phyloP scores from a whole-genome alignment of 1,140 invertebrate genomes.

The Adoxophyes honmai region DNA sequence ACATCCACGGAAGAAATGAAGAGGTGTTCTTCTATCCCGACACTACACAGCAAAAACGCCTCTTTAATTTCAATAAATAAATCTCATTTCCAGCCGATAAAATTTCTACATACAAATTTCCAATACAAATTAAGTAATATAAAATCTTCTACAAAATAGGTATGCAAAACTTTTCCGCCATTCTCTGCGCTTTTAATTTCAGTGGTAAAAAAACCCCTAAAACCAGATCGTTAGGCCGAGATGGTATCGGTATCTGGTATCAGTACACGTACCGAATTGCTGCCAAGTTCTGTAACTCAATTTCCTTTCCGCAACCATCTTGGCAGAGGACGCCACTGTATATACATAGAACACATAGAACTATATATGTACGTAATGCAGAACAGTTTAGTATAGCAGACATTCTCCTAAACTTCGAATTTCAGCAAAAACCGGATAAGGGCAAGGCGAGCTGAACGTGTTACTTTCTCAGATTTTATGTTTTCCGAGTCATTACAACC shows the following conservation, averaged over 20 bases:
- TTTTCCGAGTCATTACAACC: too few relatives aligned
- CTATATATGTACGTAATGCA: too few relatives aligned
- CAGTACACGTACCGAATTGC: neutral
- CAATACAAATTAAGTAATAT: neutral
- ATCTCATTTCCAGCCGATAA: neutral
- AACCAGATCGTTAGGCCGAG: neutral
- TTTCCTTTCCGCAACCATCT: constrained; percentile 1
- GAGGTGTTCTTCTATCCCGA: too few relatives aligned
- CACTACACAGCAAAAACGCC: too few relatives aligned
- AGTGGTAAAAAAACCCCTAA: neutral
- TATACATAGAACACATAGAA: neutral
- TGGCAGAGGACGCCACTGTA: neutral
- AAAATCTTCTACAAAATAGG: neutral
- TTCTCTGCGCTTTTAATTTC: too few relatives aligned
- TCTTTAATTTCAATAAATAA: neutral
- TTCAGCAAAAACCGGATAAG: too few relatives aligned
- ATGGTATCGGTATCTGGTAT: neutral
- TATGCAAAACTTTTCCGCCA: neutral
- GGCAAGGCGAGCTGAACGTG: too few relatives aligned
- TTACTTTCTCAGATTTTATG: too few relatives aligned
- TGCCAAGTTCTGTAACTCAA: constrained; percentile 11
- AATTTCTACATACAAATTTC: neutral
- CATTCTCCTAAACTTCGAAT: too few relatives aligned
- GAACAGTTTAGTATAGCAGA: too few relatives aligned
- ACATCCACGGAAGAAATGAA: too few relatives aligned